Evolutionary conservation across 2,797 vertebrate genomes (phyloP).

Genomic region (Thamnophis elegans): DNA sequence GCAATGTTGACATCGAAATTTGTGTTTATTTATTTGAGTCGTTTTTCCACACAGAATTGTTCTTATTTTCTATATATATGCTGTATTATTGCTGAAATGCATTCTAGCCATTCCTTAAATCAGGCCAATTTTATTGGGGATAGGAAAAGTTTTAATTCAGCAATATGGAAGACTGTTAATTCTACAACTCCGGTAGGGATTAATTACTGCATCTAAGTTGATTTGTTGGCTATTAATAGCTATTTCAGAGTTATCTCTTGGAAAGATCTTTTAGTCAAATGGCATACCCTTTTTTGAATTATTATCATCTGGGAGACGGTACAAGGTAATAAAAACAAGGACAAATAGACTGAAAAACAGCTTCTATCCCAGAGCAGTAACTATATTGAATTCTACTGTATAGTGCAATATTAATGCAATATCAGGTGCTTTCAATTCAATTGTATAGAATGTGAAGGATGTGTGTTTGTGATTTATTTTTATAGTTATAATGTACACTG

Average conservation of each 20-base stretch:
- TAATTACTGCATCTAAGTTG: not conserved
- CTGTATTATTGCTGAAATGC: not conserved
- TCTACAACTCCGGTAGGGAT: not conserved
- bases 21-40: not conserved
- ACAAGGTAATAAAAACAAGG: too few species aligned
- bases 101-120: not conserved
- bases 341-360: too few species aligned
- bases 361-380: too few species aligned
- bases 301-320: too few species aligned
- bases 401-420: too few species aligned
- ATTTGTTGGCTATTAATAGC: not conserved
- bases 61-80: not conserved
- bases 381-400: too few species aligned
- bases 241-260: not conserved
- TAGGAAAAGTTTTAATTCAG: not conserved
- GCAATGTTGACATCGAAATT: not conserved
- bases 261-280: not conserved
- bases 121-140: not conserved
- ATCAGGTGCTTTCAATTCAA: too few species aligned
- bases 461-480: too few species aligned
- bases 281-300: not conserved
- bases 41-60: not conserved
- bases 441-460: too few species aligned
- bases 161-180: not conserved
- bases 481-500: too few species aligned